Percentiles rank a stretch among this genome's conserved stretches.
Evolutionary conservation across 2,797 vertebrate species (phyloP).

Genomic region (Crypturellus tataupa): DNA sequence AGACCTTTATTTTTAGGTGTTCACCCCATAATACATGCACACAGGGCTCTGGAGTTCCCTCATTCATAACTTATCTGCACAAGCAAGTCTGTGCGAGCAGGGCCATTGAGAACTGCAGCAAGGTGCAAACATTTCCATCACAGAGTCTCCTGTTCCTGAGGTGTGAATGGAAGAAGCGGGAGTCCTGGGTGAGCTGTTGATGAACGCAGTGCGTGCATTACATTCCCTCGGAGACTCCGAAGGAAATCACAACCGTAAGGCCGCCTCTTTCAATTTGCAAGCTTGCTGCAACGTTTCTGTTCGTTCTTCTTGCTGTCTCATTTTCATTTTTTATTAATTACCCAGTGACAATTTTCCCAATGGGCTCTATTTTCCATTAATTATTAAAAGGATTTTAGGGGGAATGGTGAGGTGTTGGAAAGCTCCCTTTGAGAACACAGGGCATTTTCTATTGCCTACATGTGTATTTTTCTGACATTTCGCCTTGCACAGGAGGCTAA

Average conservation of each 20-base stretch:
- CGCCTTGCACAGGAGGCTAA: conserved; percentile 17
- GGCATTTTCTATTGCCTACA: conserved; percentile 8
- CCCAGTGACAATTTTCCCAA: conserved; percentile 29
- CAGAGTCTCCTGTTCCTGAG: conserved; percentile 34
- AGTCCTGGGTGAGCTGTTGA: neutral
- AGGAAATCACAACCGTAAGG: conserved; percentile 11
- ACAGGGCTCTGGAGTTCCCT: neutral
- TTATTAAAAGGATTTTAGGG: conserved; percentile 43
- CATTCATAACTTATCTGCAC: neutral
- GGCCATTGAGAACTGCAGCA: neutral
- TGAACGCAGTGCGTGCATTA: rapidly evolving
- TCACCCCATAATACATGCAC: neutral
- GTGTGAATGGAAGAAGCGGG: conserved; percentile 29
- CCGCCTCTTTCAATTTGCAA: conserved; percentile 31
- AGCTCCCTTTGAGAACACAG: conserved; percentile 36
- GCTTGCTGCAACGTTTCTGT: conserved; percentile 21
- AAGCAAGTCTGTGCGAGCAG: neutral
- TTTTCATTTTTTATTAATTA: conserved; percentile 74
- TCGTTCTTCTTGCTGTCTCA: neutral
- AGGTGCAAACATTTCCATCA: neutral
- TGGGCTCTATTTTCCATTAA: conserved; percentile 49
- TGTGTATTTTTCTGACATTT: conserved; percentile 35
- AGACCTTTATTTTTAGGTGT: conserved; percentile 9
- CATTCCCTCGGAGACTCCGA: neutral
- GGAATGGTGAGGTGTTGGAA: neutral